Conservation (phyloP, 2,888 invertebrate genomes). For the Dryomyza anilis region DNA sequence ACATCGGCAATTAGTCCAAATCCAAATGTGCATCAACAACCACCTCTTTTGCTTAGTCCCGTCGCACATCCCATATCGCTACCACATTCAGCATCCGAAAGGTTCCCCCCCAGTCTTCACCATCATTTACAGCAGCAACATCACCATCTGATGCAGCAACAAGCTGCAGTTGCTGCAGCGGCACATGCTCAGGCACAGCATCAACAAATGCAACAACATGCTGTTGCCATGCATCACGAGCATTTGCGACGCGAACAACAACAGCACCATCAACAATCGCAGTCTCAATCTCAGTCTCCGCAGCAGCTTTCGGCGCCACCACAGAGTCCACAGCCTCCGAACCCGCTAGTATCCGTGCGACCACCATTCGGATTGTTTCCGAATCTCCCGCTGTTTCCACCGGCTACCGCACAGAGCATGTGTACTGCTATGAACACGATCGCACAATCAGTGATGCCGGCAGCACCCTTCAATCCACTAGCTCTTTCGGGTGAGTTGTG, state of each 20-base stretch:
- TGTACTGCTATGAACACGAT: conserved; percentile 80
- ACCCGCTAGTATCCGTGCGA: conserved; percentile 53
- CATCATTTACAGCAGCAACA: conserved; percentile 44
- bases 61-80: conserved; percentile 37
- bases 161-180: conserved; percentile 59
- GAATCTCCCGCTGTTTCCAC: conserved; percentile 61
- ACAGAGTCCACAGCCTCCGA: conserved; percentile 41
- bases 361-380: conserved; percentile 61
- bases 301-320: conserved; percentile 25
- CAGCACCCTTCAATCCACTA: conserved; percentile 86
- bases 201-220: conserved; percentile 36
- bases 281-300: conserved; percentile 31
- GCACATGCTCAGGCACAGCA: conserved; percentile 42
- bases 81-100: conserved; percentile 45
- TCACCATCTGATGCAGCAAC: conserved; percentile 58
- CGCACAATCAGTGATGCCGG: conserved; percentile 80
- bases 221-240: conserved; percentile 54
- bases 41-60: conserved; percentile 31
- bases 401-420: conserved; percentile 71
- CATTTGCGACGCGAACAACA: conserved; percentile 56
- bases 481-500: conserved; percentile 70
- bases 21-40: conserved; percentile 23
- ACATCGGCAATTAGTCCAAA: conserved; percentile 32
- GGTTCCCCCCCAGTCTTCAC: conserved; percentile 50
- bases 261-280: conserved; percentile 35